Conservation (phyloP, 1,140 invertebrate species). For the Centruroides vittatus region DNA sequence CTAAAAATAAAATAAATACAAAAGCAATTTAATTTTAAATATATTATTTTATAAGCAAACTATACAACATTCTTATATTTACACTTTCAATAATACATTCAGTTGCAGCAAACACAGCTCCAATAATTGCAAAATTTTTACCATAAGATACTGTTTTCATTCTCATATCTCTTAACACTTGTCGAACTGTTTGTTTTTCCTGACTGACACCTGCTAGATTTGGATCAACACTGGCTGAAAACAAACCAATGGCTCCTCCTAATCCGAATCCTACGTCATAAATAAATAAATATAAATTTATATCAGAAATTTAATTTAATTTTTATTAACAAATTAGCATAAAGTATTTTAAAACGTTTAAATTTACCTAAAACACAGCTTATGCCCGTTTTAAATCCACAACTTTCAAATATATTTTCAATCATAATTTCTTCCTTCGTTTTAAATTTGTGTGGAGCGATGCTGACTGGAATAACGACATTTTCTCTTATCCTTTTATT, state of each 20-base stretch:
- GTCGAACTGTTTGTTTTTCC: conserved; percentile 63
- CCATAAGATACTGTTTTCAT: conserved; percentile 76
- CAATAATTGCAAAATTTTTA: conserved; percentile 94
- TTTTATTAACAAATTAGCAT: too few species aligned
- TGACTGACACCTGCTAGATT: conserved; percentile 50
- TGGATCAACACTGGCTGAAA: conserved; percentile 89
- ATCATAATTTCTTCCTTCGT: conserved; percentile 74
- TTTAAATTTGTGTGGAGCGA: conserved; percentile 62
- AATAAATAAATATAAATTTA: neutral
- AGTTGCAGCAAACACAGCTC: conserved; percentile 77
- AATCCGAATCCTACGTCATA: conserved; percentile 64
- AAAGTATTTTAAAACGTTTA: neutral
- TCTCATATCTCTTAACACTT: conserved; percentile 85
- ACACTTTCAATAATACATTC: conserved; percentile 87
- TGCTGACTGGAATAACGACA: conserved; percentile 59
- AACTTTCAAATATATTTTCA: conserved; percentile 78
- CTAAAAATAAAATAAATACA: conserved; percentile 33
- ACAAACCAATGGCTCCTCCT: conserved; percentile 83
- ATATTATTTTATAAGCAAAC: conserved; percentile 7
- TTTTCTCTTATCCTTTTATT: conserved; percentile 16
- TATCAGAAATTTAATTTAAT: neutral
- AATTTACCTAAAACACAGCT: conserved; percentile 73
- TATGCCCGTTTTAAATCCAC: conserved; percentile 73
- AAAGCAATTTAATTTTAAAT: neutral
- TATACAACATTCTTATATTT: conserved; percentile 22